Conservation (phyloP, 2,888 invertebrate species). For the Rhagonycha fulva region DNA sequence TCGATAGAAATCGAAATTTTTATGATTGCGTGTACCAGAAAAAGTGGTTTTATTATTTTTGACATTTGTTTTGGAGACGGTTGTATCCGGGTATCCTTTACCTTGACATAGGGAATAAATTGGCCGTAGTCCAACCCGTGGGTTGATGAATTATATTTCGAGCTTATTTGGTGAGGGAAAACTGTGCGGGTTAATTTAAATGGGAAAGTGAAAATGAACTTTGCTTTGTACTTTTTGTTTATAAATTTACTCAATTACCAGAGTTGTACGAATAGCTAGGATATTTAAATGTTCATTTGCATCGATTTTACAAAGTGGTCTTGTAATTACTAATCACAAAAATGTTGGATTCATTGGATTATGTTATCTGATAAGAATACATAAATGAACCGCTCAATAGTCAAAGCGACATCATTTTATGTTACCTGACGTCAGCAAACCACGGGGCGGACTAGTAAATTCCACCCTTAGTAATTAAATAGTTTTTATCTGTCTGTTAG, state of each 20-base stretch:
- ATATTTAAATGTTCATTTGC: background rate
- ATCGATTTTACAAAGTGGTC: background rate
- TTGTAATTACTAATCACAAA: background rate
- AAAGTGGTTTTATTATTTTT: background rate
- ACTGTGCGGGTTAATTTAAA: background rate
- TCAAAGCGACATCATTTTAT: background rate
- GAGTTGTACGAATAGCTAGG: background rate
- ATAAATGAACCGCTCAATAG: background rate
- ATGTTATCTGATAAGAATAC: background rate
- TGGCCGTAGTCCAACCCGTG: background rate
- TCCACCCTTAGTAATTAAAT: too few species aligned
- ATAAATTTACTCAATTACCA: background rate
- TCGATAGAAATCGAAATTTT: background rate
- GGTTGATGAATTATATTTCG: background rate
- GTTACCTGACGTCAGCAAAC: background rate
- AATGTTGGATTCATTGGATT: background rate
- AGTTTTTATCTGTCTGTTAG: too few species aligned
- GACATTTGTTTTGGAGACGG: background rate
- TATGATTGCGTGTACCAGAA: background rate
- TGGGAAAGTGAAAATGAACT: background rate
- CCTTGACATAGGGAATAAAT: background rate
- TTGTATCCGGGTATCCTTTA: background rate
- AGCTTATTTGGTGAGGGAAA: background rate
- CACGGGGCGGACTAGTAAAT: background rate
- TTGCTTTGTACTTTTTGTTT: background rate